phyloP scores from a whole-genome alignment of 2,113 vertebrate genomes.

The Cynocephalus volans region DNA sequence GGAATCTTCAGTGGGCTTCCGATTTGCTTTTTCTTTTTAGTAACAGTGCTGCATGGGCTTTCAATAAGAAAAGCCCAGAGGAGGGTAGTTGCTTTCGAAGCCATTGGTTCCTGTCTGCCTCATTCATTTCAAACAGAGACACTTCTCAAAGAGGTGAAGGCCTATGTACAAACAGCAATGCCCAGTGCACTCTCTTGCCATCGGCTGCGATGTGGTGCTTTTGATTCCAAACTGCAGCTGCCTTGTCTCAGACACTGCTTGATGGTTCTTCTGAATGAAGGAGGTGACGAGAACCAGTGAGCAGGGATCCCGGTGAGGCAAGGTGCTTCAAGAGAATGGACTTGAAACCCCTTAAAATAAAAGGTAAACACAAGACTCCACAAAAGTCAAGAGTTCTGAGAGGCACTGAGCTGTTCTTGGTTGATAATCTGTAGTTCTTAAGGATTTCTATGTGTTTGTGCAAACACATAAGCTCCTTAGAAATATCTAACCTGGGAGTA shows the following conservation, averaged over 20 bases:
- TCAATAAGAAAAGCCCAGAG: conserved; percentile 73
- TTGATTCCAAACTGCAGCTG: conserved; percentile 73
- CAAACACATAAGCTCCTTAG: conserved; percentile 65
- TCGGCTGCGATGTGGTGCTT: conserved; percentile 63
- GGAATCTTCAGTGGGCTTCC: background rate
- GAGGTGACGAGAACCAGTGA: conserved; percentile 68
- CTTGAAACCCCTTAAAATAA: conserved; percentile 79
- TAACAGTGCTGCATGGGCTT: conserved; percentile 42
- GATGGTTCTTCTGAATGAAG: conserved; percentile 80
- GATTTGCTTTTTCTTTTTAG: conserved; percentile 37
- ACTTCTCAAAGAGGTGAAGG: conserved; percentile 75
- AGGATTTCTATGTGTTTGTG: background rate
- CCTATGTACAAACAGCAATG: conserved; percentile 65
- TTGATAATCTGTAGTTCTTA: conserved; percentile 73
- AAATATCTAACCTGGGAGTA: conserved; percentile 65
- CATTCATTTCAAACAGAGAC: conserved; percentile 81
- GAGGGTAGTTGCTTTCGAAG: conserved; percentile 81
- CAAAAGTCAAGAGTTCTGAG: conserved; percentile 73
- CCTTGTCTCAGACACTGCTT: conserved; percentile 72
- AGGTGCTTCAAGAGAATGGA: conserved; percentile 68
- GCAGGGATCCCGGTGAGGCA: conserved; percentile 60
- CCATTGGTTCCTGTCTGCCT: conserved; percentile 71
- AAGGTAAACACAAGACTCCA: conserved; percentile 73
- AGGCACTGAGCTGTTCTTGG: conserved; percentile 53
- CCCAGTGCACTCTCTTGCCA: conserved; percentile 34